Conservation (phyloP, 2,888 invertebrate species). For the Sesamia inferens region DNA sequence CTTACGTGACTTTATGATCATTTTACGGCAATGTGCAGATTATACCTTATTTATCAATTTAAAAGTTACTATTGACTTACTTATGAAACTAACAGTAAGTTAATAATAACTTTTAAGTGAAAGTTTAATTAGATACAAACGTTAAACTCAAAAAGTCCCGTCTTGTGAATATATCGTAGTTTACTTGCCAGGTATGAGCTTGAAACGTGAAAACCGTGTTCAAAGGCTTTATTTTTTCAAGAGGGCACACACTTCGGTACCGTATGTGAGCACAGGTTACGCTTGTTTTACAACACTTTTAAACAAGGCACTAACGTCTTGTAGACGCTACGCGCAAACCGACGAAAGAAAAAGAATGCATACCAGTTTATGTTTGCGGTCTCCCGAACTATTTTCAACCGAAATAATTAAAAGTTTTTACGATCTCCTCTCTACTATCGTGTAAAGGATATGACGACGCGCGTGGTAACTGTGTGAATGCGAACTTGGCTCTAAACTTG, state of each 20-base stretch:
- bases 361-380: slow-evolving; percentile 84
- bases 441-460: slow-evolving; percentile 78
- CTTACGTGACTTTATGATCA: background rate
- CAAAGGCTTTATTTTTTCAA: slow-evolving; percentile 77
- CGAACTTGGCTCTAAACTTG: slow-evolving; percentile 70
- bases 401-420: slow-evolving; percentile 89
- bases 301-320: slow-evolving; percentile 86
- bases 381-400: slow-evolving; percentile 79
- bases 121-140: slow-evolving; percentile 7
- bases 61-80: background rate
- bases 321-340: slow-evolving; percentile 71
- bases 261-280: slow-evolving; percentile 74
- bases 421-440: slow-evolving; percentile 77
- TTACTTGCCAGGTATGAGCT: slow-evolving; percentile 61
- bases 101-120: background rate
- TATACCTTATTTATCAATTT: background rate
- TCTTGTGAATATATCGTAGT: slow-evolving; percentile 40
- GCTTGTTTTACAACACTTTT: slow-evolving; percentile 89
- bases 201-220: slow-evolving; percentile 66
- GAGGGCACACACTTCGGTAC: slow-evolving; percentile 72
- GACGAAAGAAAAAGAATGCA: slow-evolving; percentile 83
- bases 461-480: slow-evolving; percentile 73
- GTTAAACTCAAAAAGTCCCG: slow-evolving; percentile 11
- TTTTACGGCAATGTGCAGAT: background rate
- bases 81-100: too few species aligned